These are phyloP conservation scores for Oxytorus armatus DNA, from an alignment of 2,888 invertebrate species.

Conservation along the genomic window DNA sequence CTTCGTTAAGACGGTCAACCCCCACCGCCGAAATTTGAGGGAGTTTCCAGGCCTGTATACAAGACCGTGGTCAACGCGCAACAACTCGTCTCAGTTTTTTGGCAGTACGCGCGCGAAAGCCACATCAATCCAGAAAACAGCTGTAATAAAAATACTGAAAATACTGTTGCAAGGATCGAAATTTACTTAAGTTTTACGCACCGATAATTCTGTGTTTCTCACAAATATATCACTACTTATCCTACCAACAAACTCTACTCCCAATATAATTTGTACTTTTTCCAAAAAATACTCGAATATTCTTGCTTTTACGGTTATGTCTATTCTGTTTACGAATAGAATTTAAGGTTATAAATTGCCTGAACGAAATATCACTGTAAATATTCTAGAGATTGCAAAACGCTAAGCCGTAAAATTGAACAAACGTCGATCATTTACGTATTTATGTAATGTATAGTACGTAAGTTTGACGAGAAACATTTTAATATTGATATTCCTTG, in stretches of 20 bases:
- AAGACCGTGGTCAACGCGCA: no score
- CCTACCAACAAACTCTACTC: not conserved
- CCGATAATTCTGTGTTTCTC: no score
- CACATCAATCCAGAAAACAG: no score
- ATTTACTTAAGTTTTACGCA: no score
- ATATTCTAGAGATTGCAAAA: not conserved
- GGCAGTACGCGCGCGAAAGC: no score
- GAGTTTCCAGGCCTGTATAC: no score
- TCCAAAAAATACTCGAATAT: not conserved
- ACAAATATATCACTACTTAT: no score
- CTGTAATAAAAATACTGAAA: no score
- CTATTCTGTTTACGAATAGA: not conserved
- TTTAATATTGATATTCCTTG: constrained; percentile 23
- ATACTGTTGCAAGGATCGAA: no score
- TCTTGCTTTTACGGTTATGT: not conserved
- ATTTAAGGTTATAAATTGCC: constrained; percentile 17
- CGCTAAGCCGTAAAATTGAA: not conserved
- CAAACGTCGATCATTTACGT: not conserved
- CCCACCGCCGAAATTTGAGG: no score
- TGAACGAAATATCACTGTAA: not conserved
- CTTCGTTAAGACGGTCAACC: no score
- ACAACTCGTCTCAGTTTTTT: no score
- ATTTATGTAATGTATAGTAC: not conserved
- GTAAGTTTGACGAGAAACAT: not conserved
- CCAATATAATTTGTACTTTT: not conserved